Evolutionary conservation across 2,797 vertebrate species (phyloP).

Genomic region (Eupleurogrammus muticus): DNA sequence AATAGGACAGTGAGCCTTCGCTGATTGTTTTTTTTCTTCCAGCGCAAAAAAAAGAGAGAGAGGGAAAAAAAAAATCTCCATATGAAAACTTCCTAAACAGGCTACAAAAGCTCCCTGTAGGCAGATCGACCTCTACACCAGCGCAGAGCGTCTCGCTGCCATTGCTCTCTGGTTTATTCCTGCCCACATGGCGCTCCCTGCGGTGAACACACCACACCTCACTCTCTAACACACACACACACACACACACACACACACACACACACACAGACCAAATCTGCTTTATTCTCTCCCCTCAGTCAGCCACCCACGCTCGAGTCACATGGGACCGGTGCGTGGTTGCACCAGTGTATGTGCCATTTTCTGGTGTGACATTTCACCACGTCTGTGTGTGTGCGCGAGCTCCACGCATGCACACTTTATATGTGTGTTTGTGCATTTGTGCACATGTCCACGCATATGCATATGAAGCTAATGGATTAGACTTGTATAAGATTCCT

Average conservation of each 20-base stretch:
- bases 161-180: constrained; percentile 24
- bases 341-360: constrained; percentile 32
- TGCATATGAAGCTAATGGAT: constrained; percentile 52
- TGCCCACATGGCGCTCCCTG: constrained; percentile 52
- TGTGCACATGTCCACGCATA: neutral
- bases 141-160: constrained; percentile 30
- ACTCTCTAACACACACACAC: constrained; percentile 23
- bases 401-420: constrained; percentile 5
- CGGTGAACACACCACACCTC: constrained; percentile 49
- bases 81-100: constrained; percentile 29
- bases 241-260: constrained; percentile 27
- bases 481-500: constrained; percentile 57
- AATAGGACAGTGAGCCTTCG: neutral
- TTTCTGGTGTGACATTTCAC: constrained; percentile 51
- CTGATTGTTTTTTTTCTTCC: neutral
- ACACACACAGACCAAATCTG: constrained; percentile 33
- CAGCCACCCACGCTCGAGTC: constrained; percentile 68
- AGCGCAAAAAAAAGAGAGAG: neutral
- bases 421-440: constrained; percentile 4
- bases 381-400: constrained; percentile 10
- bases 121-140: constrained; percentile 34
- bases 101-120: constrained; percentile 35
- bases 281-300: constrained; percentile 54
- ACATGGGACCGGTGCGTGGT: constrained; percentile 49
- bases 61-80: constrained; percentile 11